Percentiles rank a stretch among this genome's conserved stretches.
phyloP scores from a whole-genome alignment of 1,140 invertebrate genomes.

The Papilio machaon region DNA sequence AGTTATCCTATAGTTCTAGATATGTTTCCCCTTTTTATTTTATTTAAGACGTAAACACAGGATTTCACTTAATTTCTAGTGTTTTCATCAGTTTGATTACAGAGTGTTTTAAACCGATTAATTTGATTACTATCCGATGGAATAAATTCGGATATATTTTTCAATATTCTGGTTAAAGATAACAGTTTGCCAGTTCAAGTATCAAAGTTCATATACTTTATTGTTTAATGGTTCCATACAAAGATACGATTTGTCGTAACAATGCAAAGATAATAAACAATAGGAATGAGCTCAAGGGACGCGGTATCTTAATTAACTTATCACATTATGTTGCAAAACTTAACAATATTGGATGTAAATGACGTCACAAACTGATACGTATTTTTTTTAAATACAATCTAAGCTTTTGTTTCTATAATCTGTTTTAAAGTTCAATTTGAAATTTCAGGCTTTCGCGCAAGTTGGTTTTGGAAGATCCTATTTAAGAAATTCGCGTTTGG shows the following conservation, averaged over 20 bases:
- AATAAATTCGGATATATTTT: neutral
- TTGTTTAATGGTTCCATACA: slow-evolving; percentile 16
- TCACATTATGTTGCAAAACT: slow-evolving; percentile 19
- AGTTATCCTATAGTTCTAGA: too few species aligned
- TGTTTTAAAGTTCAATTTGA: neutral
- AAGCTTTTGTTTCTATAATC: neutral
- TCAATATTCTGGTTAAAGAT: neutral
- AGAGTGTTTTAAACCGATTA: neutral
- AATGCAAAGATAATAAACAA: slow-evolving; percentile 18
- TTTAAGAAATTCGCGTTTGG: slow-evolving; percentile 56
- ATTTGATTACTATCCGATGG: neutral
- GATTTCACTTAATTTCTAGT: too few species aligned
- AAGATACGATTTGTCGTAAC: slow-evolving; percentile 3
- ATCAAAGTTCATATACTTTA: neutral
- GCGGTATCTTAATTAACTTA: neutral
- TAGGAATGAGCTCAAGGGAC: slow-evolving; percentile 17
- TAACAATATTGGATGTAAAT: slow-evolving; percentile 9
- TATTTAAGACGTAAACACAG: too few species aligned
- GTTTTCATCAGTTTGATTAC: too few species aligned
- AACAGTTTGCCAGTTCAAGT: neutral
- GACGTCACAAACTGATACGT: neutral
- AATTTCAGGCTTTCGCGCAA: slow-evolving; percentile 50
- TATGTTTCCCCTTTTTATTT: too few species aligned
- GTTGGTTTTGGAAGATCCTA: slow-evolving; percentile 58
- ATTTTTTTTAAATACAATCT: neutral